Evolutionary conservation across 2,888 invertebrate species (phyloP), one percentile per base, ranked within the genome.

Genomic region (Patella pellucida): DNA sequence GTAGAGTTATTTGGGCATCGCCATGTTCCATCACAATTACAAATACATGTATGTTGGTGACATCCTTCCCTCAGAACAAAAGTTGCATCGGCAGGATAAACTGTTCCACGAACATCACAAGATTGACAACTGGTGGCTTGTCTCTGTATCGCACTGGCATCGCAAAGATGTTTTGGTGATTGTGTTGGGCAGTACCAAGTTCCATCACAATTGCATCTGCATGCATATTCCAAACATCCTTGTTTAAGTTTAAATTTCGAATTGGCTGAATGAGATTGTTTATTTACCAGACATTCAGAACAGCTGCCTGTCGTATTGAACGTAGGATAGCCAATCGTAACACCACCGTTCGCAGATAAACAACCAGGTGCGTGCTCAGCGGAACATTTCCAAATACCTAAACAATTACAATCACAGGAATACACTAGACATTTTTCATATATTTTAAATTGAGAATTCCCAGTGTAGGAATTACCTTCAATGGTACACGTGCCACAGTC

Each of bases 121-220:
- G 76, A 69, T 15, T 62, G 70, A 19, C 81, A 81, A 14, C 52
- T 73, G 11, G 50, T 69, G n/a, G 69, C 52, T 52, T 69, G 71
- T 0, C 41, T 19, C 15, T 74, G 72, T 19, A 51, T 50, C 23
- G 67, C n/a, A 4, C 78, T 75, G 16, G 73, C 82, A 15, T 75
- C 76, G 69, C 78, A 78, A 16, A 76, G 71, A 71, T 79, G 74
- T 16, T 73, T 74, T 16, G 81, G 81, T 7, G 73, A 72, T 56
- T 82, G 81, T 15, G 76, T 70, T 0, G 83, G 82, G 56, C 86
- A 86, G 31, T 81, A 79, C 79, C 84, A 86, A 1, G 80, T 75
- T 0, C 86, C 86, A 76, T 85, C 84, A 78, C 87, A 88, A 9
- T 82, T 82, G 73, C 87, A 88, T 1, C 79, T 77, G 76, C 87